Evolutionary conservation across 2,888 invertebrate species (phyloP).

Genomic region (Cheilosia vulpina): DNA sequence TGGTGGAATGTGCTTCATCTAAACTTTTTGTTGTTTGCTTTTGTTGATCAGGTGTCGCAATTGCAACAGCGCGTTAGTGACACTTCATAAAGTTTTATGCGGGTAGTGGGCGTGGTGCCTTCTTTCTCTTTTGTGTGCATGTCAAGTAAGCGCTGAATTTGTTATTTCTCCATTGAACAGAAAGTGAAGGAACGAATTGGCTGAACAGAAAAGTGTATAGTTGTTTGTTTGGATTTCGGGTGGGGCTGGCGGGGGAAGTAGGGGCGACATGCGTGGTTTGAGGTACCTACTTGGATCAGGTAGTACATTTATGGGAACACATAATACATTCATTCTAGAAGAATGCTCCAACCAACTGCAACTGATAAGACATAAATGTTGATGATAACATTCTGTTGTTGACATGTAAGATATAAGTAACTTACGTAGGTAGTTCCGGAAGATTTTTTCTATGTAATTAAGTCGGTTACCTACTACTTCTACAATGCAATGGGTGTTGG

Average conservation of each 20-base stretch:
- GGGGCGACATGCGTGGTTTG: no score
- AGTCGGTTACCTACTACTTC: no score
- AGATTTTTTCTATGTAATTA: no score
- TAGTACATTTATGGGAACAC: no score
- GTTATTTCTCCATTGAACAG: neutral
- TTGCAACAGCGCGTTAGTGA: constrained; percentile 34
- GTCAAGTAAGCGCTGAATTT: constrained; percentile 46
- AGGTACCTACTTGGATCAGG: no score
- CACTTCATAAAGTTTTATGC: constrained; percentile 55
- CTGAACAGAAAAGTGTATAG: constrained; percentile 1
- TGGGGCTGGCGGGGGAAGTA: neutral
- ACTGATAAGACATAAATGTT: no score
- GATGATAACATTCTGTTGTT: no score
- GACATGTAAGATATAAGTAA: no score
- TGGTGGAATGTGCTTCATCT: neutral
- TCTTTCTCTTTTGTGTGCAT: constrained; percentile 38
- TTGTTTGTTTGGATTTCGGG: constrained; percentile 2
- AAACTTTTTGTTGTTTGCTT: constrained; percentile 20
- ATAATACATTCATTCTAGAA: no score
- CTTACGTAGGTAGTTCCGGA: no score
- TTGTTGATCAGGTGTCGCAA: constrained; percentile 39
- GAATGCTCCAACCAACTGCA: no score
- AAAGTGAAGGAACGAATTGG: constrained; percentile 10
- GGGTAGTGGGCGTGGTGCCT: constrained; percentile 53
- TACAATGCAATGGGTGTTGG: no score